Evolutionary conservation across 2,888 invertebrate genomes (phyloP).

Genomic region (Axea sp.): DNA sequence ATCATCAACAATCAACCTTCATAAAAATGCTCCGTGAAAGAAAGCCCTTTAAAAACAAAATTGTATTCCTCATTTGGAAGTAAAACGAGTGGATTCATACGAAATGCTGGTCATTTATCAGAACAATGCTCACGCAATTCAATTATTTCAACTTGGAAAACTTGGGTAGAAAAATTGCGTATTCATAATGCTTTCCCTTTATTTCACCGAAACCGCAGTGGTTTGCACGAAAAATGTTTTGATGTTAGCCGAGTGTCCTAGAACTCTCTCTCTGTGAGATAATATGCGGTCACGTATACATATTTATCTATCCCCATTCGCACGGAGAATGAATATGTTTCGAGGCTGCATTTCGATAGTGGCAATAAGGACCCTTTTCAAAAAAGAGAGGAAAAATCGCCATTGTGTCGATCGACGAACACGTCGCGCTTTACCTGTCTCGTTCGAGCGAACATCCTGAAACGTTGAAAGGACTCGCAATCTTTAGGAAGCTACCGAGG

Average conservation of each 20-base stretch:
- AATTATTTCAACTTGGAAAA: constrained; percentile 54
- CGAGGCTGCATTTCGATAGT: constrained; percentile 66
- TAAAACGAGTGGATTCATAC: constrained; percentile 35
- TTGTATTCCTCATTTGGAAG: constrained; percentile 20
- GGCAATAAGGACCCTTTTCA: constrained; percentile 70
- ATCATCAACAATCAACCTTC: constrained; percentile 19
- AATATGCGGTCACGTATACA: constrained; percentile 32
- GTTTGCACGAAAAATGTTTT: constrained; percentile 52
- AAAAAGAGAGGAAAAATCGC: constrained; percentile 59
- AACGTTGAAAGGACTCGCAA: constrained; percentile 62
- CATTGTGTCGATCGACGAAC: constrained; percentile 67
- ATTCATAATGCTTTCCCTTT: constrained; percentile 58
- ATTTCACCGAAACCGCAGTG: constrained; percentile 40
- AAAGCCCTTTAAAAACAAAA: constrained; percentile 4
- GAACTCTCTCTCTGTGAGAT: constrained; percentile 8
- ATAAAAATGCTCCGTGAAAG: constrained; percentile 5
- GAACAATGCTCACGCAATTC: constrained; percentile 54
- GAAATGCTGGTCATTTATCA: constrained; percentile 43
- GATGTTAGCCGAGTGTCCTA: constrained; percentile 45
- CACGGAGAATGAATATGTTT: constrained; percentile 47
- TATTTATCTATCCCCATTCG: constrained; percentile 34
- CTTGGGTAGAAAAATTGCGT: constrained; percentile 48
- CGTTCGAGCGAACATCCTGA: constrained; percentile 73
- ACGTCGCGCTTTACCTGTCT: constrained; percentile 67
- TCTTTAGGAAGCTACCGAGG: constrained; percentile 56